Conservation (phyloP, 2,888 invertebrate species). For the Tricholauxania praeusta region DNA sequence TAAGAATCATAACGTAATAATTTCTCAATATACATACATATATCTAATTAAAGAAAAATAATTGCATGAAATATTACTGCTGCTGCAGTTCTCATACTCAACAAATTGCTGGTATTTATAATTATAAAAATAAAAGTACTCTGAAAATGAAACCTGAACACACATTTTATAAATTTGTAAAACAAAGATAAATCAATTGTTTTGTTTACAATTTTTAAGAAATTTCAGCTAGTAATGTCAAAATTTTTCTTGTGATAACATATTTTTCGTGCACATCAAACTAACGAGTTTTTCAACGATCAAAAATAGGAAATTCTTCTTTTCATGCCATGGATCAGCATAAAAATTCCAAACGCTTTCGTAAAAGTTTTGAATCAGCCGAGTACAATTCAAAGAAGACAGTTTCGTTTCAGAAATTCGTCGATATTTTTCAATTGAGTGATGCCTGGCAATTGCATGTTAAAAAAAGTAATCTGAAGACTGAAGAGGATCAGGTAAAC, state of each 20-base stretch:
- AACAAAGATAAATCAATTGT: slow-evolving; percentile 1
- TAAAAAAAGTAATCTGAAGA: slow-evolving; percentile 40
- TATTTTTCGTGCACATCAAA: neutral
- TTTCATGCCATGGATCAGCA: slow-evolving; percentile 14
- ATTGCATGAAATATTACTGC: slow-evolving; percentile 16
- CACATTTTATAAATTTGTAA: slow-evolving; percentile 2
- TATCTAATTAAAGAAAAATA: slow-evolving; percentile 5
- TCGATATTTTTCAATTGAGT: slow-evolving; percentile 44
- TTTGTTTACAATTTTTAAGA: slow-evolving; percentile 13
- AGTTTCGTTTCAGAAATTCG: slow-evolving; percentile 41
- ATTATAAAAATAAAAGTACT: slow-evolving; percentile 10
- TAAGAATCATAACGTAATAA: slow-evolving; percentile 1
- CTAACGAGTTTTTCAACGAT: slow-evolving; percentile 4
- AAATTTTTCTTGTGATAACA: slow-evolving; percentile 29
- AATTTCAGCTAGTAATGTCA: slow-evolving; percentile 20
- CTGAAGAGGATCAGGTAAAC: slow-evolving; percentile 46
- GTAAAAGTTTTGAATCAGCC: neutral
- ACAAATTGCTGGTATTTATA: slow-evolving; percentile 24
- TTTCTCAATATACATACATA: slow-evolving; percentile 16
- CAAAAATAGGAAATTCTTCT: neutral
- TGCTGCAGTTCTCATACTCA: slow-evolving; percentile 4
- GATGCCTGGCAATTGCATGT: slow-evolving; percentile 45
- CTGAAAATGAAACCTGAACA: neutral
- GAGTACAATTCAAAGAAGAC: slow-evolving; percentile 36
- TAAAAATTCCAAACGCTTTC: slow-evolving; percentile 16